These are phyloP conservation scores for Hydriomena furcata DNA, from an alignment of 2,888 invertebrate species.

Conservation along the genomic window DNA sequence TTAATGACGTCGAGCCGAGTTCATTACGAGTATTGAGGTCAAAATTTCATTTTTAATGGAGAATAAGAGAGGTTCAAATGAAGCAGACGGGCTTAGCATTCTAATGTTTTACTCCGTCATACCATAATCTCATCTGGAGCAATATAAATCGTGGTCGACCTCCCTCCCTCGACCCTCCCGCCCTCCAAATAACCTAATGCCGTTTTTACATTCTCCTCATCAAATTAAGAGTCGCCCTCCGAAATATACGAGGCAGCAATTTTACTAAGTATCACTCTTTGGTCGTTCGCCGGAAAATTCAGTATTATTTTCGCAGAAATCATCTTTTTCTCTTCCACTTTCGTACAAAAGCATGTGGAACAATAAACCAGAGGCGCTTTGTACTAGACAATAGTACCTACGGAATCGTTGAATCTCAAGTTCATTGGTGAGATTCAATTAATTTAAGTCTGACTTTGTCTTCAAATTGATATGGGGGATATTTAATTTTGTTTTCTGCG, in stretches of 20 bases:
- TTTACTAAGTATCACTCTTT: slow-evolving; percentile 53
- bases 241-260: slow-evolving; percentile 64
- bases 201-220: slow-evolving; percentile 69
- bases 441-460: slow-evolving; percentile 50
- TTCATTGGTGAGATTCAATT: slow-evolving; percentile 56
- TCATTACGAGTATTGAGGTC: slow-evolving; percentile 35
- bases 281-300: slow-evolving; percentile 56
- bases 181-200: slow-evolving; percentile 57
- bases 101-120: slow-evolving; percentile 58
- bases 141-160: slow-evolving; percentile 59
- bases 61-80: slow-evolving; percentile 39
- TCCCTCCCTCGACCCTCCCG: slow-evolving; percentile 31
- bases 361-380: slow-evolving; percentile 59
- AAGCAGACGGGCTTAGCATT: slow-evolving; percentile 41
- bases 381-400: slow-evolving; percentile 58
- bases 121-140: slow-evolving; percentile 59
- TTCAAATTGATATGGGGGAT: slow-evolving; percentile 46
- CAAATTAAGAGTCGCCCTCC: slow-evolving; percentile 65
- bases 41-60: slow-evolving; percentile 29
- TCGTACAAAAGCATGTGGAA: slow-evolving; percentile 54
- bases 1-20: slow-evolving; percentile 22
- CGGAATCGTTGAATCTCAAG: slow-evolving; percentile 47
- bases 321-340: slow-evolving; percentile 44
- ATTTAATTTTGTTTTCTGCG: slow-evolving; percentile 43
- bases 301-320: slow-evolving; percentile 60